Percentiles rank a stretch among this genome's conserved stretches.
Evolutionary conservation across 2,888 invertebrate species (phyloP).

Genomic region (Luffia ferchaultella): DNA sequence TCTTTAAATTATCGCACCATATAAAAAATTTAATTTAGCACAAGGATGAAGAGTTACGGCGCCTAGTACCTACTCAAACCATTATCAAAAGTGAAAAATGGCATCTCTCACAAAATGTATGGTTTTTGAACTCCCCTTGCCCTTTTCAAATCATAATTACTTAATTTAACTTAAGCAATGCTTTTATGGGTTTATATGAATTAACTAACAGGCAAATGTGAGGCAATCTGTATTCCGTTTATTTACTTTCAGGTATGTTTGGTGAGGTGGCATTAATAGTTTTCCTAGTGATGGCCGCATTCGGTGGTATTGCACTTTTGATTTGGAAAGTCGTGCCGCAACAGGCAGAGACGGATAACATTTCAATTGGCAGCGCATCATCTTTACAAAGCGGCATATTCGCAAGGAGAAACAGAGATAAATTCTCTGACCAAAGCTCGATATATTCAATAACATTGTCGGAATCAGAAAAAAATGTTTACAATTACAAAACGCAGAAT

Average conservation of each 20-base stretch:
- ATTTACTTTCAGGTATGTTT: conserved; percentile 44
- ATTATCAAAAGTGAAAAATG: too few relatives aligned
- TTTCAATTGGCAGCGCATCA: conserved; percentile 49
- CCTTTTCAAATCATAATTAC: too few relatives aligned
- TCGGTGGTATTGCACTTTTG: conserved; percentile 61
- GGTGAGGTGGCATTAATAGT: conserved; percentile 60
- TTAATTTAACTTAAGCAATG: too few relatives aligned
- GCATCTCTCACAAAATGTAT: too few relatives aligned
- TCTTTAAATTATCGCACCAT: too few relatives aligned
- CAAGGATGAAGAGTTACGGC: too few relatives aligned
- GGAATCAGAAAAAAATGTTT: conserved; percentile 44
- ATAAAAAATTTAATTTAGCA: too few relatives aligned
- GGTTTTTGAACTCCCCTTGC: too few relatives aligned
- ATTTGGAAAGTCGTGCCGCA: conserved; percentile 66
- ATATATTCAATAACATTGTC: conserved; percentile 57
- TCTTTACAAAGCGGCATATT: conserved; percentile 47
- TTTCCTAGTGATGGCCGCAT: conserved; percentile 65
- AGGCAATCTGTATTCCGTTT: too few relatives aligned
- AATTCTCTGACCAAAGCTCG: conserved; percentile 53
- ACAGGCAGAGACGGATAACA: conserved; percentile 56
- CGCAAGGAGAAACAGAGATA: conserved; percentile 42
- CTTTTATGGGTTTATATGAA: too few relatives aligned
- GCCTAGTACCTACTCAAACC: too few relatives aligned
- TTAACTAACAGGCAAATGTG: too few relatives aligned
- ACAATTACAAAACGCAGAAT: conserved; percentile 30